A percentile compares a stretch with the other conserved stretches of the same genome.
Conservation (phyloP, 1,140 invertebrate genomes). For the Drosophila subobscura region DNA sequence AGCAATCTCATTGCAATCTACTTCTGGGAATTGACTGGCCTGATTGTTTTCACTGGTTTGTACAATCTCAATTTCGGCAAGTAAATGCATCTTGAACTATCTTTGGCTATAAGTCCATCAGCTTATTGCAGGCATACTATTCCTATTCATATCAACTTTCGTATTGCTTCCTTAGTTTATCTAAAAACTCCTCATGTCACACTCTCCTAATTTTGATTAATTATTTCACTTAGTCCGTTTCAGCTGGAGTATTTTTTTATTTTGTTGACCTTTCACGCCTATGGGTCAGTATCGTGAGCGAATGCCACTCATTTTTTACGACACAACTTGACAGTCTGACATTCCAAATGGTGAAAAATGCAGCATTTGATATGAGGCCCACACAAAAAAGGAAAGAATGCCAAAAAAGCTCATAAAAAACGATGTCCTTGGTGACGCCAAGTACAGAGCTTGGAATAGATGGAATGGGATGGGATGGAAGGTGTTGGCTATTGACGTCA, state of each 20-base stretch:
- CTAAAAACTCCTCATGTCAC: neutral
- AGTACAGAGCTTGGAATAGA: conserved; percentile 1
- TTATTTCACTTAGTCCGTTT: neutral
- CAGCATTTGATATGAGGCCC: neutral
- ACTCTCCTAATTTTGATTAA: conserved; percentile 1
- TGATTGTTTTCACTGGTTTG: too few relatives aligned
- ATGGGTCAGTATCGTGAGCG: too few relatives aligned
- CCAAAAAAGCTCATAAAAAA: conserved; percentile 4
- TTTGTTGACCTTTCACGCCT: neutral
- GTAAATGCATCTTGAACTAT: too few relatives aligned
- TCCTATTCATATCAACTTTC: neutral
- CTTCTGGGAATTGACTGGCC: too few relatives aligned
- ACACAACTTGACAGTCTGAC: too few relatives aligned
- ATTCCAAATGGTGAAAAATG: neutral
- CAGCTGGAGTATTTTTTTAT: neutral
- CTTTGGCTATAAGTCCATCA: too few relatives aligned
- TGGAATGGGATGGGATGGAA: too few relatives aligned
- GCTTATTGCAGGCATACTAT: too few relatives aligned
- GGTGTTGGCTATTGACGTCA: conserved; percentile 18
- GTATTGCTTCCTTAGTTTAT: too few relatives aligned
- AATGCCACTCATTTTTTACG: too few relatives aligned
- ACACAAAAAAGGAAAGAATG: neutral
- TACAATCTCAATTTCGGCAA: too few relatives aligned
- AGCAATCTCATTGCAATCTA: too few relatives aligned
- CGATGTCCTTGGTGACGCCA: neutral